Percentiles rank a stretch among this genome's conserved stretches.
phyloP scores from a whole-genome alignment of 1,140 invertebrate genomes.

The Conus ventricosus region DNA sequence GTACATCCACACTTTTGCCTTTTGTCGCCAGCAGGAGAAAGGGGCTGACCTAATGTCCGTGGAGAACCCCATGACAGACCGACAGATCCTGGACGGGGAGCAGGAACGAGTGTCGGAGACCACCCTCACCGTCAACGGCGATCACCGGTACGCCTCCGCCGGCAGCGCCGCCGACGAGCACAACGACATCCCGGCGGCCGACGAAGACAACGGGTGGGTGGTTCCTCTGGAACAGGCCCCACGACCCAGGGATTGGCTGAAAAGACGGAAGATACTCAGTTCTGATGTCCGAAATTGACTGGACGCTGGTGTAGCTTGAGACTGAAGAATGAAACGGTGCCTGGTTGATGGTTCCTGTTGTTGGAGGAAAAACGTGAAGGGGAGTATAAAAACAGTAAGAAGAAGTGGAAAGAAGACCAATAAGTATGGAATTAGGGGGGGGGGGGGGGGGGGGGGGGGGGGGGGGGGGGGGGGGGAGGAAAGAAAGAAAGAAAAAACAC shows the following conservation, averaged over 20 bases:
- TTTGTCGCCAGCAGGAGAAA: not conserved
- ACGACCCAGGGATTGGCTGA: not conserved
- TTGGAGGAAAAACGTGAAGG: too few species aligned
- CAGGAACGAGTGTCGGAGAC: not conserved
- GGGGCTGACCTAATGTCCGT: not conserved
- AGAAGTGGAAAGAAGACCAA: too few species aligned
- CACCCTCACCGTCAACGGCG: not conserved
- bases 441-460: too few species aligned
- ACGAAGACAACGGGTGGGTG: constrained; percentile 28
- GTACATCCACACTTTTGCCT: too few species aligned
- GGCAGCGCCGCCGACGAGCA: not conserved
- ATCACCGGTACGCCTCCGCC: not conserved
- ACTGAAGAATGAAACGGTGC: too few species aligned
- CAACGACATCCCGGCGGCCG: constrained; percentile 22
- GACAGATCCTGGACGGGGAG: constrained; percentile 1
- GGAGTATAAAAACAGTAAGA: too few species aligned
- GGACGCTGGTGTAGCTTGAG: too few species aligned
- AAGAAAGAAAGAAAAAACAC: too few species aligned
- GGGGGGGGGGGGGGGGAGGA: too few species aligned
- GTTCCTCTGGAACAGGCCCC: constrained; percentile 9
- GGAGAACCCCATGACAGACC: constrained; percentile 21
- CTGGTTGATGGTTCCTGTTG: too few species aligned
- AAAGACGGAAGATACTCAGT: constrained; percentile 20
- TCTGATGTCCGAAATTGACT: not conserved
- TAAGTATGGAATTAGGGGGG: too few species aligned